Base-by-base conservation (phyloP, 2,113 vertebrate species). In the Cichladusa arquata region DNA sequence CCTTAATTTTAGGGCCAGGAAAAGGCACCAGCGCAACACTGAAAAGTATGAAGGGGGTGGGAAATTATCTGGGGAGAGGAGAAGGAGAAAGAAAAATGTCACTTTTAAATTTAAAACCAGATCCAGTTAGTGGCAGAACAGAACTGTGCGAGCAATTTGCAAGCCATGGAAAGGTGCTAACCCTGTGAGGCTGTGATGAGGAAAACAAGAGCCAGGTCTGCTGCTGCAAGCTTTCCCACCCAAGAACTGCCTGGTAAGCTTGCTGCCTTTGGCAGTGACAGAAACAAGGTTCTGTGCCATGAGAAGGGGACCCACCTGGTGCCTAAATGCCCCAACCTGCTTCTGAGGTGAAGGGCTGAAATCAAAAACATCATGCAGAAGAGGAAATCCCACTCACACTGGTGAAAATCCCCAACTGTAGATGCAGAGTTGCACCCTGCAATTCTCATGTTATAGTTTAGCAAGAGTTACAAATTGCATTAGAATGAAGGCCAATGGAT, bases 371-470 rank as follows among this genome's bases (percentile, higher is more conserved):
- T 9, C 24, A 14, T 60, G 33, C 6, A 19, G 31, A 24, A 66
- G 15, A 56, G 9, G 12, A n/a, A n/a, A 34, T 4, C 9, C 15
- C 2, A 0, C 10, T 57, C 9, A 8, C 13, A 5, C 7, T 12
- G 26, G 33, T 40, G 19, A 66, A 73, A 79, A 38, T 11, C 8
- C 18, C 22, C 44, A 66, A 0, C 7, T 17, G n/a, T 1, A 40
- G 25, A 14, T 5, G 20, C 8, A 29, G 19, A 42, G 18, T 4
- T 47, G 12, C 14, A 13, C 13, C 1, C 0, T 25, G 12, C 17
- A 15, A 11, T 29, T 50, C 34, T 58, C 28, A 7, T 1, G 16
- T 18, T 4, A 5, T 18, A 16, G 9, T 47, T 81, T 14, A 66
- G 29, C 1, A 7, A 65, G 31, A 6, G 18, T 6, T 50, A 34